Conservation (phyloP, 2,888 invertebrate species). For the Aethes cnicana region DNA sequence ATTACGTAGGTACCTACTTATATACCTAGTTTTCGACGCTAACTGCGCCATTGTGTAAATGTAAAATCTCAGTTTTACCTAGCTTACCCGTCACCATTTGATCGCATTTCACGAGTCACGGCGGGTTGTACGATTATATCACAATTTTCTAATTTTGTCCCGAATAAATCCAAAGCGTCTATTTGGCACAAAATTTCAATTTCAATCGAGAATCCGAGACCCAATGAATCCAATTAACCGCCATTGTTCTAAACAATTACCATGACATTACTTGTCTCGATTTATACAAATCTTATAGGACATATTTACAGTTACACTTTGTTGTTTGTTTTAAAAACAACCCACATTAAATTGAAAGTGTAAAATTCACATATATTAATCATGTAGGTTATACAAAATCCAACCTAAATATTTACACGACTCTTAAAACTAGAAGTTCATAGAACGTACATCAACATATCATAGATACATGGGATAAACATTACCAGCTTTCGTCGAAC, state of each 20-base stretch:
- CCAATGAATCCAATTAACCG: slow-evolving; percentile 36
- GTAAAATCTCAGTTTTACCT: slow-evolving; percentile 38
- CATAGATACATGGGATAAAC: slow-evolving; percentile 99
- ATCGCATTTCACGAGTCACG: slow-evolving; percentile 51
- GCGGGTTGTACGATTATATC: slow-evolving; percentile 55
- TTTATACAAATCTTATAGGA: slow-evolving; percentile 6
- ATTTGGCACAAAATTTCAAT: slow-evolving; percentile 78
- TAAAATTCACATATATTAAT: slow-evolving; percentile 18
- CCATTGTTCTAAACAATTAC: slow-evolving; percentile 32
- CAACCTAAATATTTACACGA: slow-evolving; percentile 59
- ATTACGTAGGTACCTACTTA: slow-evolving; percentile 48
- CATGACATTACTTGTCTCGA: slow-evolving; percentile 27
- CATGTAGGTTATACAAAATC: slow-evolving; percentile 17
- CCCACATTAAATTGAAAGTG: slow-evolving; percentile 13
- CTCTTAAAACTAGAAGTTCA: slow-evolving; percentile 86
- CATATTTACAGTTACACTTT: neutral
- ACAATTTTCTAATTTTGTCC: slow-evolving; percentile 69
- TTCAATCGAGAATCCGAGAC: slow-evolving; percentile 32
- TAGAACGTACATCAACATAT: slow-evolving; percentile 98
- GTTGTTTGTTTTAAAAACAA: too few species aligned
- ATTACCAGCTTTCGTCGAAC: slow-evolving; percentile 84
- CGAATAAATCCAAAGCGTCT: slow-evolving; percentile 72
- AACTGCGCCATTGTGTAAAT: slow-evolving; percentile 59
- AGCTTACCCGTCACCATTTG: slow-evolving; percentile 61
- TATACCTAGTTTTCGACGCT: slow-evolving; percentile 49